A percentile compares a stretch with the other conserved stretches of the same genome.
Conservation (phyloP, 2,113 vertebrate genomes). For the Chloroceryle aenea region DNA sequence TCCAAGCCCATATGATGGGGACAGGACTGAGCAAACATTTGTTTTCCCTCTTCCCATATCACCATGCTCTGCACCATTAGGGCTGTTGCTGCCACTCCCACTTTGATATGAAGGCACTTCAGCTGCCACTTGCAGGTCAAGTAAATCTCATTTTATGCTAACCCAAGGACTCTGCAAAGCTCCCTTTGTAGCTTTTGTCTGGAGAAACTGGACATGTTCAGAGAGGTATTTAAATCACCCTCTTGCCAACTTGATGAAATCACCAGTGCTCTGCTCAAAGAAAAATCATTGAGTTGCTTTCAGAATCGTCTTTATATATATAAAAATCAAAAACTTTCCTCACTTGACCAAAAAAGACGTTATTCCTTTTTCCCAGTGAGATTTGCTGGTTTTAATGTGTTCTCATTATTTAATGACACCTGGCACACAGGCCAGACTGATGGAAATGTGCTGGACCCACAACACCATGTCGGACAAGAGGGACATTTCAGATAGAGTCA, state of each 20-base stretch:
- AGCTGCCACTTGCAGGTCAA: neutral
- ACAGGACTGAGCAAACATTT: neutral
- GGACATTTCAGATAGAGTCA: neutral
- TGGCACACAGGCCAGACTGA: neutral
- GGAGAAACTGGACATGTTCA: neutral
- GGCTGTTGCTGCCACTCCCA: neutral
- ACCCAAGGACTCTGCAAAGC: neutral
- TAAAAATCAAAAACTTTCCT: neutral
- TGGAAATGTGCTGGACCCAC: neutral
- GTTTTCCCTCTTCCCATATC: neutral
- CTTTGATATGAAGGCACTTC: fast-evolving
- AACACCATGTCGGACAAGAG: neutral
- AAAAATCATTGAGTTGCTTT: fast-evolving
- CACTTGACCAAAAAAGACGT: neutral
- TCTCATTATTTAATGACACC: neutral
- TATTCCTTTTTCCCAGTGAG: neutral
- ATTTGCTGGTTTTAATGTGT: neutral
- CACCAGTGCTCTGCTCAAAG: neutral
- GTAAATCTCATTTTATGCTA: neutral
- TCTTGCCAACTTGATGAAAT: neutral
- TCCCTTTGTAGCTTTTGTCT: neutral
- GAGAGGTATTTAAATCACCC: neutral
- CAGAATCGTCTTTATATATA: neutral
- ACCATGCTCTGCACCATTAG: fast-evolving
- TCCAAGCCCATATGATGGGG: fast-evolving